Conservation (phyloP, 1,140 invertebrate species). For the Holotrichia oblita region DNA sequence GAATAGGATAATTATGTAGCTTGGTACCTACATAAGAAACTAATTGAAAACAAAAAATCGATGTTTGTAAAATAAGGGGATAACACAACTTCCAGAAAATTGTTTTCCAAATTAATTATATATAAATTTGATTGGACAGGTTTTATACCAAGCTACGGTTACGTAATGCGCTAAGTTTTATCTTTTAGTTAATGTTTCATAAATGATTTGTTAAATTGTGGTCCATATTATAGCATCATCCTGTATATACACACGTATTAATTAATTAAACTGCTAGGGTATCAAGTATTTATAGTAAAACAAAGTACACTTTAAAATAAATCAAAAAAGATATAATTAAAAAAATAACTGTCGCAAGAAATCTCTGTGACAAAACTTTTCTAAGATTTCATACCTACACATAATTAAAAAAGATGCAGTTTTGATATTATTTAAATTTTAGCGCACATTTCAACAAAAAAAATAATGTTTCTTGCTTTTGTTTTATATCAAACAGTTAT, state of each 20-base stretch:
- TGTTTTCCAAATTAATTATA: too few species aligned
- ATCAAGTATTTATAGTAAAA: neutral
- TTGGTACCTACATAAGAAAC: too few species aligned
- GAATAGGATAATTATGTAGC: too few species aligned
- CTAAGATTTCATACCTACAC: conserved; percentile 12
- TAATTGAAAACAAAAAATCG: too few species aligned
- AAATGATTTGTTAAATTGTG: neutral
- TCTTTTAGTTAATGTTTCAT: too few species aligned
- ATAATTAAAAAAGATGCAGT: neutral
- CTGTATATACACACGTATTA: neutral
- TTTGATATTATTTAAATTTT: conserved; percentile 11
- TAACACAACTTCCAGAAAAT: too few species aligned
- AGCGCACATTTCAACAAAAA: conserved; percentile 9
- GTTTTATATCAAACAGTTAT: neutral
- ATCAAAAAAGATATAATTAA: neutral
- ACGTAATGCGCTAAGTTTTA: too few species aligned
- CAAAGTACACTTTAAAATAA: neutral
- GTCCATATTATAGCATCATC: neutral
- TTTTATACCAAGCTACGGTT: too few species aligned
- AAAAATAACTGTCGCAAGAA: neutral
- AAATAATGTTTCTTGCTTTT: neutral
- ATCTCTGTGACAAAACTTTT: neutral
- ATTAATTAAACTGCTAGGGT: conserved; percentile 3
- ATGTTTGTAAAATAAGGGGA: too few species aligned
- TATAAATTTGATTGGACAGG: too few species aligned